Evolutionary conservation across 2,888 invertebrate genomes (phyloP), one percentile per base, ranked within the genome.

Genomic region (Nezara viridula): DNA sequence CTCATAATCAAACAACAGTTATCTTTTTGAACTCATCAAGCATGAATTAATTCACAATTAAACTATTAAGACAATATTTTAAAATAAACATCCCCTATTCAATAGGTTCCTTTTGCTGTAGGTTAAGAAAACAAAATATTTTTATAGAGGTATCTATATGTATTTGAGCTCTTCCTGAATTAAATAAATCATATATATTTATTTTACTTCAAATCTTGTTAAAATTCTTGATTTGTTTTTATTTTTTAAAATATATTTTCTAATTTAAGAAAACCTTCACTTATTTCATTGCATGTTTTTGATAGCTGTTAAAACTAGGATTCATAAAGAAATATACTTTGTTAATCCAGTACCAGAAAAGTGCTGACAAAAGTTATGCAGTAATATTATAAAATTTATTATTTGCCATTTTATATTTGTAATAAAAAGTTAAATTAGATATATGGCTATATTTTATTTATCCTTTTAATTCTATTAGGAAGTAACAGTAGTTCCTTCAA

Each of bases 331-430:
- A 3, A 66, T 32, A 60, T 4, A 55, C 2, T 10, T 60, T 27
- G 27, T 73, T 60, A 9, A 27, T 60, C 21, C 66, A 19, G 66
- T 73, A 37, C 37, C 66, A 81, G 81, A 81, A 81, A 81, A 81
- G 19, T 73, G 9, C 14, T 1, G n/a, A 44, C n/a, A 44, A 44
- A 7, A 24, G 44, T 81, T 40, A 81, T 14, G 44, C n/a, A 81
- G 3, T 81, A 47, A 81, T 81, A 7, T 81, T n/a, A 81, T n/a
- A 44, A 3, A 24, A 81, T 73, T n/a, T 81, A 47, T 81, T 81
- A 14, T 81, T 44, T 81, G 81, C 81, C 81, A 81, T 81, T 81
- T 81, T 81, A 81, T 81, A 81, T 81, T 81, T 81, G n/a, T 81
- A 81, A 44, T 81, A 81, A 81, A 81, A 81, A 81, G 7, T 37